These are phyloP conservation scores for Mya arenaria DNA, from an alignment of 1,140 invertebrate genomes.

Conservation along the genomic window DNA sequence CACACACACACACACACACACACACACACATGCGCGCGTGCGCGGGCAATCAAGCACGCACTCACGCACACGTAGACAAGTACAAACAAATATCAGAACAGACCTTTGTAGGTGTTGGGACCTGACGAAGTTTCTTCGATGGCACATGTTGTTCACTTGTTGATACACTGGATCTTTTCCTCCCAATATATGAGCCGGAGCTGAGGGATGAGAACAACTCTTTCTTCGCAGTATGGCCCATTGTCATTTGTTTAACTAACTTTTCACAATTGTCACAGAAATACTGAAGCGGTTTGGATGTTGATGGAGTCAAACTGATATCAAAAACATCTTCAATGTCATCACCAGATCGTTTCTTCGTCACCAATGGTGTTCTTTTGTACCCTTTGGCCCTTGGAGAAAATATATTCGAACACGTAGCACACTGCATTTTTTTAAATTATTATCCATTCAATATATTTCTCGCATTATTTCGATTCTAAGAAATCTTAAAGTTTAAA, in stretches of 20 bases:
- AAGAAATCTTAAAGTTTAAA: too few relatives aligned
- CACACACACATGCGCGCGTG: too few relatives aligned
- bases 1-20: too few relatives aligned
- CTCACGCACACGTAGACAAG: too few relatives aligned
- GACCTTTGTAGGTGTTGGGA: not conserved
- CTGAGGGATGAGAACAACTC: not conserved
- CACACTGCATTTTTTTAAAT: conserved; percentile 13
- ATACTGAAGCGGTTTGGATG: not conserved
- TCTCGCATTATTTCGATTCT: too few relatives aligned
- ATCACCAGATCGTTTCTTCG: not conserved
- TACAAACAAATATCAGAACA: not conserved
- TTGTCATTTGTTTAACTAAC: not conserved
- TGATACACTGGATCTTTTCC: not conserved
- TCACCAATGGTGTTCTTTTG: not conserved
- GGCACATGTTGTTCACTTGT: not conserved
- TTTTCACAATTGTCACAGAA: not conserved
- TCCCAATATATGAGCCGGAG: not conserved
- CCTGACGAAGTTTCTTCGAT: not conserved
- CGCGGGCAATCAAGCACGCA: too few relatives aligned
- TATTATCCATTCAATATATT: too few relatives aligned
- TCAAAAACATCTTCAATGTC: not conserved
- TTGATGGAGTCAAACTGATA: not conserved
- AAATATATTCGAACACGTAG: not conserved
- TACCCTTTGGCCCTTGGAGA: not conserved
- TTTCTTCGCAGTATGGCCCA: not conserved